Conservation (phyloP, 2,113 vertebrate genomes). For the Pipa parva region DNA sequence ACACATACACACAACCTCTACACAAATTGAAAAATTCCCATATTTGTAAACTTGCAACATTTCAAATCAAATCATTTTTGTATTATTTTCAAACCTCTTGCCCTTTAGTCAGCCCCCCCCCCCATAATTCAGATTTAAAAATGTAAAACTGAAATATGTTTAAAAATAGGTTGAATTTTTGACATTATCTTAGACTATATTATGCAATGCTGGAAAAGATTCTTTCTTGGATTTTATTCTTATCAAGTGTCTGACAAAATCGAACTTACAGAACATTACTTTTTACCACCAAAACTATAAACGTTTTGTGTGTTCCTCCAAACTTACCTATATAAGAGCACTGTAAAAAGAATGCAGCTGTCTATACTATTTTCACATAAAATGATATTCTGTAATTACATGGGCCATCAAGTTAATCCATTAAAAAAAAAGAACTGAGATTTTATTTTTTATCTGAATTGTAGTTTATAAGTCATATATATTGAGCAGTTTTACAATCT, state of each 20-base stretch:
- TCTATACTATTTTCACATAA: not conserved
- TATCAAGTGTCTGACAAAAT: slow-evolving; percentile 50
- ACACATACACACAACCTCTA: too few relatives aligned
- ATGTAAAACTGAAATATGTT: too few relatives aligned
- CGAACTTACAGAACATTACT: slow-evolving; percentile 66
- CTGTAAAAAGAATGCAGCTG: not conserved
- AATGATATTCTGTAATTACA: slow-evolving; percentile 51
- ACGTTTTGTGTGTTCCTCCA: slow-evolving; percentile 69
- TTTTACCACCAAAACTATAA: slow-evolving; percentile 69
- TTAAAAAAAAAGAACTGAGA: slow-evolving; percentile 58
- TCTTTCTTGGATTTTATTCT: too few relatives aligned
- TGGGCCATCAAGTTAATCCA: slow-evolving; percentile 69
- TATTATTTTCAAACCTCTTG: too few relatives aligned
- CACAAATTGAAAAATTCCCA: too few relatives aligned
- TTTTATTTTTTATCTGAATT: slow-evolving; percentile 53
- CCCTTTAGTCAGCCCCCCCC: too few relatives aligned
- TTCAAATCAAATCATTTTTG: too few relatives aligned
- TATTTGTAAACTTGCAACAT: too few relatives aligned
- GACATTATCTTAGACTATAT: too few relatives aligned
- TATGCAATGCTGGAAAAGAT: too few relatives aligned
- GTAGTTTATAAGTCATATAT: slow-evolving; percentile 64
- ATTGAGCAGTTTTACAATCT: slow-evolving; percentile 61
- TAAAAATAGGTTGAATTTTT: too few relatives aligned
- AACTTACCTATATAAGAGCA: slow-evolving; percentile 51
- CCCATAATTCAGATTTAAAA: too few relatives aligned